Base-by-base conservation (phyloP, 2,113 vertebrate species). In the Atractosteus spatula region DNA sequence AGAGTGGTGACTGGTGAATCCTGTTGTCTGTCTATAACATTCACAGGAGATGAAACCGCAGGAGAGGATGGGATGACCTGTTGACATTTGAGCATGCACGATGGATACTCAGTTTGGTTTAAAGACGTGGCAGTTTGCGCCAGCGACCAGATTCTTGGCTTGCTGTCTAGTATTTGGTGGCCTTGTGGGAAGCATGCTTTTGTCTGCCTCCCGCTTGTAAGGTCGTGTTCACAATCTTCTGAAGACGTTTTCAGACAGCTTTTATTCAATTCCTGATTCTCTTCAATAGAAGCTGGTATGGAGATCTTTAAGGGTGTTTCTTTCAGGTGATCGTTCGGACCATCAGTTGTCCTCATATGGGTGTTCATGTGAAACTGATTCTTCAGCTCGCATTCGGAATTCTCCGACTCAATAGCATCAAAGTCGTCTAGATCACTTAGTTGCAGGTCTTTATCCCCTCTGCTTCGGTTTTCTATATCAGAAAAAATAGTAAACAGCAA, bases 1-100 rank as follows among this genome's bases (percentile, higher is more conserved):
- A 99, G 94, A 80, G 92, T 98, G 70, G 97, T 95, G 73, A 98
- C 97, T 6, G 97, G 97, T 45, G 97, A 99, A 89, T 99, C 97
- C 89, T 97, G 94, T 73, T 91, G 91, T 73, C 95, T 91, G 84
- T 98, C 95, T 68, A 92, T 83, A 79, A 87, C 90, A 45, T 87
- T 78, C 2, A 86, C 82, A 4, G 94, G 89, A 51, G 92, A 85
- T 17, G 92, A 90, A 69, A 90, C 79, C 29, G 88, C 76, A 8
- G 89, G 84, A 14, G 91, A 79, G 0, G 86, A 85, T 6, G 84
- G 79, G 71, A 91, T 83, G 8, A 83, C 83, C 45, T 91, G 91
- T 14, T 89, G 91, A 82, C 95, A 94, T 72, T 94, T 93, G 78
- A 98, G 90, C 97, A 99, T 99, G 83, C 97, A 99, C 0, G 97